Percentiles rank a stretch among this genome's conserved stretches.
Conservation (phyloP, 1,140 invertebrate species). For the Magallana gigas region DNA sequence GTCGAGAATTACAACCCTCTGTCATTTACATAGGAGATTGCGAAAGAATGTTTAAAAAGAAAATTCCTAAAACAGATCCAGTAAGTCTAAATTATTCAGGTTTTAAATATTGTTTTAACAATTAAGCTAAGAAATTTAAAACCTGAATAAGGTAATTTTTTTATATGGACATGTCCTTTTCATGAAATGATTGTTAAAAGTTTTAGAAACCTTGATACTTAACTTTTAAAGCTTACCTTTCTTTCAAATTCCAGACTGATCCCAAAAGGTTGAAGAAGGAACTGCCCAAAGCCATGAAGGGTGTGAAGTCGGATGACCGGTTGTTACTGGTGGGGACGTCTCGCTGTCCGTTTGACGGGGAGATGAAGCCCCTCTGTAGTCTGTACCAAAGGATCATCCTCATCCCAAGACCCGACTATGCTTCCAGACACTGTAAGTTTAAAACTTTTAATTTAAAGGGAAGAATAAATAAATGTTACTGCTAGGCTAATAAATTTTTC, state of each 20-base stretch:
- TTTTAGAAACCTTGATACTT: no score
- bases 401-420: constrained; percentile 93
- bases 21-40: constrained; percentile 95
- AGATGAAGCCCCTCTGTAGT: constrained; percentile 85
- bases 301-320: constrained; percentile 85
- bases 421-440: constrained; percentile 88
- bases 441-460: not conserved
- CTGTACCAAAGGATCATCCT: constrained; percentile 92
- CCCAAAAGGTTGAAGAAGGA: constrained; percentile 97
- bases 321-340: constrained; percentile 92
- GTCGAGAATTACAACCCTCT: constrained; percentile 85
- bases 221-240: no score
- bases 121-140: not conserved
- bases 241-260: constrained; percentile 83
- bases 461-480: no score
- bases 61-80: constrained; percentile 81
- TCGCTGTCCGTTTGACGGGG: constrained; percentile 89
- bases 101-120: not conserved
- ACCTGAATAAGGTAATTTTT: no score
- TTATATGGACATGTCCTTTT: no score
- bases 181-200: not conserved
- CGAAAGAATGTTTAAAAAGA: constrained; percentile 96
- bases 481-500: no score
- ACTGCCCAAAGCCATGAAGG: constrained; percentile 93
- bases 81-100: no score